Percentiles rank a stretch among this genome's conserved stretches.
Evolutionary conservation across 2,113 vertebrate species (phyloP).

Genomic region (Acinonyx jubatus): DNA sequence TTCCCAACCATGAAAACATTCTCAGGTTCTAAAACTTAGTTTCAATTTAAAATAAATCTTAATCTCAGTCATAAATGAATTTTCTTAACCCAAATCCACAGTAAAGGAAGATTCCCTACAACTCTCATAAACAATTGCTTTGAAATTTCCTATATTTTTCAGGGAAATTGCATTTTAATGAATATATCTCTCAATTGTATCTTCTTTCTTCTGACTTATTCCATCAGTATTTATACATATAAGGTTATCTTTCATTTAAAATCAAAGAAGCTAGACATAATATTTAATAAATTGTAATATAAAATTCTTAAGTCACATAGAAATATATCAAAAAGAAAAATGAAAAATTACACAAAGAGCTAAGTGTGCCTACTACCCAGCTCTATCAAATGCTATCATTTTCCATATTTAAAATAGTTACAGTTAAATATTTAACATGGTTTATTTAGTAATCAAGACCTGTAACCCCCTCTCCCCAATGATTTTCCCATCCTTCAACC

Average conservation of each 20-base stretch:
- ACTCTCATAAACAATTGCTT: background rate
- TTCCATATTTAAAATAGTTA: background rate
- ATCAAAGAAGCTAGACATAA: background rate
- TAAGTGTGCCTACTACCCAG: background rate
- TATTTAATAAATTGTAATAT: background rate
- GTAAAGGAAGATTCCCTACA: background rate
- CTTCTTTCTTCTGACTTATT: background rate
- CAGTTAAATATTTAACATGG: background rate
- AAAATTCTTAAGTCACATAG: background rate
- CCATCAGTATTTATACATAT: background rate
- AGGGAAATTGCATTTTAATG: background rate
- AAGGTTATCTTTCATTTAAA: background rate
- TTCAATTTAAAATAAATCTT: background rate
- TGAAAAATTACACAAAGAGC: background rate
- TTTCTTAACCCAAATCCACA: background rate
- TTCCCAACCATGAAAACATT: background rate
- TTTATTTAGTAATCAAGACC: background rate
- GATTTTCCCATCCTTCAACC: background rate
- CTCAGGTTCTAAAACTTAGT: background rate
- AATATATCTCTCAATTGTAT: background rate
- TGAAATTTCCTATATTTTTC: background rate
- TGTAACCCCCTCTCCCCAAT: background rate
- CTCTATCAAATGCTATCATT: background rate
- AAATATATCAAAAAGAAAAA: background rate
- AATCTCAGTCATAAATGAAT: background rate